Percentiles rank a stretch among this genome's conserved stretches.
These are phyloP conservation scores for Samia ricini DNA, from an alignment of 1,140 invertebrate species.

Conservation along the genomic window DNA sequence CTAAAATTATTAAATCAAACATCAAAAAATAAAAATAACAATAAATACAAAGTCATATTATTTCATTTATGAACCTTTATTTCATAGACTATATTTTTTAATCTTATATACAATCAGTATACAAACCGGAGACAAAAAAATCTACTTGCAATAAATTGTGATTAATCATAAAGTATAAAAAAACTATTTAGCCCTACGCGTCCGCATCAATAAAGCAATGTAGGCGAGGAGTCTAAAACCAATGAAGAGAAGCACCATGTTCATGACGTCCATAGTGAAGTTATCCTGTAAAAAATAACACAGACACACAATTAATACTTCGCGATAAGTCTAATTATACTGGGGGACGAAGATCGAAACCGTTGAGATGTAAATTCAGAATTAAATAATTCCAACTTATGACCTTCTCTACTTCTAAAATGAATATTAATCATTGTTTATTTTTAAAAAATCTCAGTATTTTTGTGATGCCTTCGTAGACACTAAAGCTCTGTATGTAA, in stretches of 20 bases:
- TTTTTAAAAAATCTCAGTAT: too few relatives aligned
- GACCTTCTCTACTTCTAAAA: too few relatives aligned
- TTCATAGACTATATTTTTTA: background rate
- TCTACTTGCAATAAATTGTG: background rate
- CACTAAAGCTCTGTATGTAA: too few relatives aligned
- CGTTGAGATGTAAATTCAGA: background rate
- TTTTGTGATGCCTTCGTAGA: too few relatives aligned
- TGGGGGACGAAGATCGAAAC: background rate
- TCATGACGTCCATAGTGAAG: constrained; percentile 84
- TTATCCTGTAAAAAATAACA: constrained; percentile 79
- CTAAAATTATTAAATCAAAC: too few relatives aligned
- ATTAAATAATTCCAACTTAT: too few relatives aligned
- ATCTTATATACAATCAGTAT: background rate
- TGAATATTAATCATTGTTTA: too few relatives aligned
- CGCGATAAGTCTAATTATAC: too few relatives aligned
- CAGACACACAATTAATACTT: background rate
- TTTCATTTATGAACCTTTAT: background rate
- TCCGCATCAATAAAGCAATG: constrained; percentile 82
- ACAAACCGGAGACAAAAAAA: background rate
- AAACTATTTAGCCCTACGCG: constrained; percentile 61
- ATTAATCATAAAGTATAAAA: background rate
- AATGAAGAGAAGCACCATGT: constrained; percentile 85
- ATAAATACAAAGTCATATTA: background rate
- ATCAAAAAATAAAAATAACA: too few relatives aligned
- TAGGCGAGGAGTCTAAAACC: constrained; percentile 88